Evolutionary conservation across 2,888 invertebrate genomes (phyloP), one percentile per base, ranked within the genome.

Genomic region (Apamea crenata): DNA sequence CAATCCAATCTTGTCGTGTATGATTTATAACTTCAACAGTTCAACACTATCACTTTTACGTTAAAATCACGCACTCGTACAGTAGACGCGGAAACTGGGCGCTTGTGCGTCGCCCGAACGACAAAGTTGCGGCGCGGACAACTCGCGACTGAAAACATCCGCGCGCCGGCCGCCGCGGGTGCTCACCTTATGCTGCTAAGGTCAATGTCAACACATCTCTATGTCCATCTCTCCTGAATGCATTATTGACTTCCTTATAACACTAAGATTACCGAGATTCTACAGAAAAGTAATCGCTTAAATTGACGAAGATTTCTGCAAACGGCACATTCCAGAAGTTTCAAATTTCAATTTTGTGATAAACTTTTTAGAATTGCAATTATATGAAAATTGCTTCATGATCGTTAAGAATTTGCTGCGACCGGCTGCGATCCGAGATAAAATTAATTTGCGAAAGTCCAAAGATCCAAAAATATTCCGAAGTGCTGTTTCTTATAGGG

Each of bases 111-210:
- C 77, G 76, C 79, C 68, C 59, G 75, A 81, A 82, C 89, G 89
- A 85, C 89, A 73, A 81, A 74, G 81, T 82, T 71, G 87, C 87
- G 83, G 81, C 87, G 82, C 90, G 86, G 86, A 84, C 87, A 75
- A 83, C 71, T 81, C 78, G 86, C 88, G 84, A 92, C 91, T 92
- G 92, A 87, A 88, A 84, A 79, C 83, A 85, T 73, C 80, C 77
- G 84, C 74, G 85, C 84, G 81, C 71, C 84, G 69, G 72, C 61
- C 63, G 75, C 75, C 63, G 63, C 77, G 83, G 79, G 77, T 82
- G 75, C 75, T 77, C 83, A 75, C 80, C 83, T 78, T 72, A 74
- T 63, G 68, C 82, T 73, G 66, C 71, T 77, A 81, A 88, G 90
- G 85, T 90, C 91, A 90, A 87, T 91, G 90, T 84, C 87, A 83